Evolutionary conservation across 2,888 invertebrate genomes (phyloP).

Genomic region (Lasiommata megera): DNA sequence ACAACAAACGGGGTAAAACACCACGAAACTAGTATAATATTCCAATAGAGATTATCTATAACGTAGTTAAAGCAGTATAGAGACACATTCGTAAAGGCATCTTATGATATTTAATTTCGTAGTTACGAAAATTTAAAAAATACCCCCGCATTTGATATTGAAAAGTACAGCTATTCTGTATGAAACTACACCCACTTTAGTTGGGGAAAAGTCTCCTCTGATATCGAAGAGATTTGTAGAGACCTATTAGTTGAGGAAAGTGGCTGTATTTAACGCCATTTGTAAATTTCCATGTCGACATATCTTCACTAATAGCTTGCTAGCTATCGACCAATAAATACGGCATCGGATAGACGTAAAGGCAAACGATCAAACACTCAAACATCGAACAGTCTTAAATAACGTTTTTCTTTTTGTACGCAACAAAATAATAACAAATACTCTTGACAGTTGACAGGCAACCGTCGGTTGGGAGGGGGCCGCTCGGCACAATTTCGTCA

Average conservation of each 20-base stretch:
- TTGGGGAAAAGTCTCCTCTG: background rate
- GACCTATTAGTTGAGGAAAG: background rate
- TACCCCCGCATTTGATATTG: background rate
- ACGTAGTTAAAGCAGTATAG: background rate
- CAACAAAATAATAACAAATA: constrained; percentile 64
- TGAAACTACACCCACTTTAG: background rate
- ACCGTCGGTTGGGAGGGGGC: constrained; percentile 43
- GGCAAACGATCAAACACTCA: constrained; percentile 70
- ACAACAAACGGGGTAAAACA: constrained; percentile 1
- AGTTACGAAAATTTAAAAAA: constrained; percentile 3
- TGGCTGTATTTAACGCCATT: background rate
- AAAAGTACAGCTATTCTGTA: background rate
- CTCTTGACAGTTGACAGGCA: constrained; percentile 41
- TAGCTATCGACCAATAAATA: constrained; percentile 61
- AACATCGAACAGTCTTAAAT: constrained; percentile 75
- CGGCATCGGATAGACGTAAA: constrained; percentile 47
- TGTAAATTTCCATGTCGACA: constrained; percentile 39
- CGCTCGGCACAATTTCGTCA: constrained; percentile 66
- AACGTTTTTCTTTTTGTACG: constrained; percentile 71
- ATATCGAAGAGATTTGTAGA: background rate
- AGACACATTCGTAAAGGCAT: background rate
- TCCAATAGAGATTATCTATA: background rate
- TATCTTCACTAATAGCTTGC: constrained; percentile 34
- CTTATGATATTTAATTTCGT: constrained; percentile 11
- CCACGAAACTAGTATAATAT: background rate